Percentiles rank a stretch among this genome's conserved stretches.
Conservation (phyloP, 2,888 invertebrate species). For the Serrognathus titanus region DNA sequence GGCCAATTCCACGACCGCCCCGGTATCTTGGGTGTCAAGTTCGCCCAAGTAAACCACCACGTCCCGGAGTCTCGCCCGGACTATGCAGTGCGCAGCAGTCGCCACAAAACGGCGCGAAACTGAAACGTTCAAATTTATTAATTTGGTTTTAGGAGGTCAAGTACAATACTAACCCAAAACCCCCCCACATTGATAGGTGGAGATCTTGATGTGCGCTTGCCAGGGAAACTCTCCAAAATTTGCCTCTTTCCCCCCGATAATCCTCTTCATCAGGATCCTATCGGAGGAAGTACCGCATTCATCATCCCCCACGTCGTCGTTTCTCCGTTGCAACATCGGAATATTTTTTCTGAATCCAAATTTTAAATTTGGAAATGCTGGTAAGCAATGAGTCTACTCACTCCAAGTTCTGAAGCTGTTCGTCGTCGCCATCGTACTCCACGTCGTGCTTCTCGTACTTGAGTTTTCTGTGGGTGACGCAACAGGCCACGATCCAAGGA, state of each 20-base stretch:
- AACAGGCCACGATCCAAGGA: conserved; percentile 71
- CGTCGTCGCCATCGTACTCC: conserved; percentile 18
- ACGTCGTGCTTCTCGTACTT: conserved; percentile 5
- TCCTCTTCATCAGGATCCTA: conserved; percentile 63
- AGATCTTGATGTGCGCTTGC: conserved; percentile 82
- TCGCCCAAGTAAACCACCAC: conserved; percentile 78
- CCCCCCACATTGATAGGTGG: conserved; percentile 80
- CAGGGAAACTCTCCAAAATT: conserved; percentile 77
- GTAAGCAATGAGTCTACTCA: conserved; percentile 22
- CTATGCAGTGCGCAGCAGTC: conserved; percentile 81
- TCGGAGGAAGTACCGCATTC: conserved; percentile 68
- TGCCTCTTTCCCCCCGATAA: conserved; percentile 78
- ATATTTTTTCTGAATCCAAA: not conserved
- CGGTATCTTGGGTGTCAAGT: conserved; percentile 71
- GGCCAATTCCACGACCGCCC: conserved; percentile 58
- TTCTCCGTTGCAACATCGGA: conserved; percentile 37
- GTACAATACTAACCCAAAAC: conserved; percentile 56
- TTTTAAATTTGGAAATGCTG: not conserved
- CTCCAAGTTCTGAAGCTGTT: conserved; percentile 26
- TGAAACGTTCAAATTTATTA: conserved; percentile 28
- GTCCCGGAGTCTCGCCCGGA: conserved; percentile 68
- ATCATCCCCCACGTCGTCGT: conserved; percentile 45
- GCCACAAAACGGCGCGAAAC: conserved; percentile 72
- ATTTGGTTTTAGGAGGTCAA: not conserved
- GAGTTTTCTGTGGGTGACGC: conserved; percentile 49